A percentile compares a stretch with the other conserved stretches of the same genome.
Conservation (phyloP, 2,888 invertebrate species). For the Heteromurus nitidus region DNA sequence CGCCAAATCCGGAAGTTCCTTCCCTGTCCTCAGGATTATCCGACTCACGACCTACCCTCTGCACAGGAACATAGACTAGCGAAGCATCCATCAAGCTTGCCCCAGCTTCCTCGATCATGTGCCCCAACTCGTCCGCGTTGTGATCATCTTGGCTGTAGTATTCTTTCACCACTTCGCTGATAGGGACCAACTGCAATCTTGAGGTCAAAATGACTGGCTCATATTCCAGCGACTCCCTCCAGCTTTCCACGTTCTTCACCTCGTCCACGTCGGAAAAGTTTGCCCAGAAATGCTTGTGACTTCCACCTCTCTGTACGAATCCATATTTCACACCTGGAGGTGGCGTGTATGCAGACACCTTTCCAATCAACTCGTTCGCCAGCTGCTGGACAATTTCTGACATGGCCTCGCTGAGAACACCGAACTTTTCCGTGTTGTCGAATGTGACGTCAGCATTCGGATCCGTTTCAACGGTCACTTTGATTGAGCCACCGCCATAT, state of each 20-base stretch:
- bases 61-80: constrained; percentile 32
- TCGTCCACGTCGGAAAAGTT: constrained; percentile 41
- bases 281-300: constrained; percentile 42
- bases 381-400: constrained; percentile 24
- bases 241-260: constrained; percentile 29
- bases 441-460: not conserved
- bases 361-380: constrained; percentile 48
- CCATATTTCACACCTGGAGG: constrained; percentile 34
- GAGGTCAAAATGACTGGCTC: constrained; percentile 46
- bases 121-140: not conserved
- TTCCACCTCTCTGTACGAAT: constrained; percentile 10
- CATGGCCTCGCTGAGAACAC: constrained; percentile 21
- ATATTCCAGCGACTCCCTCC: constrained; percentile 53
- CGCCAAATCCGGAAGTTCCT: not conserved
- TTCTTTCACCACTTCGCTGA: constrained; percentile 56
- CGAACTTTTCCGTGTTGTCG: constrained; percentile 24
- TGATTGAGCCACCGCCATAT: constrained; percentile 39
- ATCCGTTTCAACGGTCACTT: not conserved
- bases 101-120: constrained; percentile 46
- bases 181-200: constrained; percentile 44
- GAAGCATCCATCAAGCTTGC: constrained; percentile 39
- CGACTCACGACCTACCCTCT: not conserved
- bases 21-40: constrained; percentile 33
- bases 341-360: constrained; percentile 26
- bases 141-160: too few relatives aligned